phyloP scores from a whole-genome alignment of 2,797 vertebrate species.

The Molothrus aeneus region DNA sequence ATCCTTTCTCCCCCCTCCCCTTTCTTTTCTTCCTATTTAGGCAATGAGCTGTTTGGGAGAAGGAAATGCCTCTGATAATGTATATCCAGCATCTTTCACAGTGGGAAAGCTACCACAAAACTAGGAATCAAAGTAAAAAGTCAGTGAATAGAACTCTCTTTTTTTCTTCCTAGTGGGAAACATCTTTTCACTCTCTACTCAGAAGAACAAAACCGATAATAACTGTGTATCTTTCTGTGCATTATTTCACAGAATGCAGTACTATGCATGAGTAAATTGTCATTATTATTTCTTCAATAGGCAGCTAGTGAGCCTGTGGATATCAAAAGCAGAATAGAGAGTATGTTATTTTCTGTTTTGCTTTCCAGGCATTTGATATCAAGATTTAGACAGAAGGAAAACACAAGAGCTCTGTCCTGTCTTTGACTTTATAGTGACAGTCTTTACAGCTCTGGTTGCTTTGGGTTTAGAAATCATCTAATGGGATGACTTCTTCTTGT shows the following conservation, averaged over 20 bases:
- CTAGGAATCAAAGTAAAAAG: background rate
- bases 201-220: background rate
- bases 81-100: background rate
- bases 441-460: background rate
- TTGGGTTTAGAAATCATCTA: conserved; percentile 7
- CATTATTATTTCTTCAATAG: conserved; percentile 21
- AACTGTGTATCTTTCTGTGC: background rate
- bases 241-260: background rate
- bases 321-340: background rate
- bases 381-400: background rate
- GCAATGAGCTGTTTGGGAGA: conserved; percentile 15
- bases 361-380: conserved; percentile 44
- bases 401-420: background rate
- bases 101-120: background rate
- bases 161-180: background rate
- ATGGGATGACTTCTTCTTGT: background rate
- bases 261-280: background rate
- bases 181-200: background rate
- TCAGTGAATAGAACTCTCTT: background rate
- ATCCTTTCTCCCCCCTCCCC: background rate
- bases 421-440: background rate
- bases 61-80: conserved; percentile 32
- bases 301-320: background rate
- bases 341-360: conserved; percentile 7
- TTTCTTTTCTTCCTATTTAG: conserved; percentile 32